These are phyloP conservation scores for Anthopleura sola DNA, from an alignment of 64 coral and sea anemone genomes.

Conservation along the genomic window DNA sequence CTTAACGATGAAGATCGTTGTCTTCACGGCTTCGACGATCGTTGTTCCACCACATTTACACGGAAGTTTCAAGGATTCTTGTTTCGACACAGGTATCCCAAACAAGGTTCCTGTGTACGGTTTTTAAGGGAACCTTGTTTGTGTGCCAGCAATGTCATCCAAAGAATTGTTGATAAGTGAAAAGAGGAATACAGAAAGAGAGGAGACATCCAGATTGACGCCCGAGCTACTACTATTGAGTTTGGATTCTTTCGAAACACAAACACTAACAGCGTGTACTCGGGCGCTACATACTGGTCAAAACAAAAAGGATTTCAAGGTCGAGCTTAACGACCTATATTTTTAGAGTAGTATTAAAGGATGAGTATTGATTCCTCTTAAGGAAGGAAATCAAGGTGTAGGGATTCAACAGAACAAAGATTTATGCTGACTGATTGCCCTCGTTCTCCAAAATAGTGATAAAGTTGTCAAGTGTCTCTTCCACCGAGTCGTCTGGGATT, in stretches of 20 bases:
- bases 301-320: background rate
- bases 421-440: background rate
- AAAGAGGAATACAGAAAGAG: background rate
- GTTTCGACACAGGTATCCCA: too few species aligned
- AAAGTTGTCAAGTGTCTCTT: constrained; percentile 3
- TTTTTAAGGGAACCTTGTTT: too few species aligned
- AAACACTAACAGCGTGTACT: background rate
- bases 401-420: too few species aligned
- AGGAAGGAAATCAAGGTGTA: background rate
- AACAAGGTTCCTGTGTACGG: too few species aligned
- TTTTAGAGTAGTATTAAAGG: background rate
- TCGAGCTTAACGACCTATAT: background rate
- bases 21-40: too few species aligned
- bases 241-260: background rate
- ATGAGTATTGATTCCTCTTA: background rate
- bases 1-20: too few species aligned
- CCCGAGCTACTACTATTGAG: background rate
- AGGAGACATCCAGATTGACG: background rate
- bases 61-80: too few species aligned
- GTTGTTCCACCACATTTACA: too few species aligned
- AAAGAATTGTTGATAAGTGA: too few species aligned
- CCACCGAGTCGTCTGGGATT: background rate
- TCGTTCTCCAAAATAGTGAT: constrained; percentile 14
- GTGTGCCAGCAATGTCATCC: too few species aligned
- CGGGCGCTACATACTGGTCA: background rate